Conservation (phyloP, 1,140 invertebrate species). For the Cydia strobilella region DNA sequence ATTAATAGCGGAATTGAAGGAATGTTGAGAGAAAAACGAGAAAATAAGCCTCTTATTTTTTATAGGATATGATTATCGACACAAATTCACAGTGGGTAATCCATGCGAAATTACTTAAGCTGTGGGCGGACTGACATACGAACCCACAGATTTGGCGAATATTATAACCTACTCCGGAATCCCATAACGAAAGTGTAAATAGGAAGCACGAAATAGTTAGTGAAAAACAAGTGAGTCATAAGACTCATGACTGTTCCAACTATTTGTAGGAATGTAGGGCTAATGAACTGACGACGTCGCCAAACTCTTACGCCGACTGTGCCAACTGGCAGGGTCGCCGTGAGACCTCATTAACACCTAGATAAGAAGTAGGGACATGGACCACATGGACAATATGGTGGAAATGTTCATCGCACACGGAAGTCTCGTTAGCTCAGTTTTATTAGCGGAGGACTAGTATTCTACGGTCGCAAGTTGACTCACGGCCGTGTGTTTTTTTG, state of each 20-base stretch:
- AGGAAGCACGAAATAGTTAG: background rate
- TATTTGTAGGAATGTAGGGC: constrained; percentile 10
- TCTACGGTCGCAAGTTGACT: too few species aligned
- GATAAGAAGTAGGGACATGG: too few species aligned
- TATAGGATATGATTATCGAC: background rate
- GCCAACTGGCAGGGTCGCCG: background rate
- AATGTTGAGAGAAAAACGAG: background rate
- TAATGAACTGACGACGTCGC: background rate
- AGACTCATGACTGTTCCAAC: background rate
- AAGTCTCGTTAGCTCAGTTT: too few species aligned
- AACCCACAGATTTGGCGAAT: too few species aligned
- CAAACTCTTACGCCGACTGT: background rate
- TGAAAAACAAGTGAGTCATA: constrained; percentile 19
- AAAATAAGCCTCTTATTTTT: background rate
- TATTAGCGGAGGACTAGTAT: too few species aligned
- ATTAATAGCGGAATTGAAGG: background rate
- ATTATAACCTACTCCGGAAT: too few species aligned
- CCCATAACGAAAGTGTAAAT: background rate
- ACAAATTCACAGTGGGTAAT: too few species aligned
- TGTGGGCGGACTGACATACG: too few species aligned
- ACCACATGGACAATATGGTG: too few species aligned
- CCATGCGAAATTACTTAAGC: too few species aligned
- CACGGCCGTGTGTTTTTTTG: too few species aligned
- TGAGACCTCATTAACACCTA: background rate
- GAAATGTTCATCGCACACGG: too few species aligned